These are phyloP conservation scores for Karalla daura DNA, from an alignment of 2,797 vertebrate species.

Conservation along the genomic window DNA sequence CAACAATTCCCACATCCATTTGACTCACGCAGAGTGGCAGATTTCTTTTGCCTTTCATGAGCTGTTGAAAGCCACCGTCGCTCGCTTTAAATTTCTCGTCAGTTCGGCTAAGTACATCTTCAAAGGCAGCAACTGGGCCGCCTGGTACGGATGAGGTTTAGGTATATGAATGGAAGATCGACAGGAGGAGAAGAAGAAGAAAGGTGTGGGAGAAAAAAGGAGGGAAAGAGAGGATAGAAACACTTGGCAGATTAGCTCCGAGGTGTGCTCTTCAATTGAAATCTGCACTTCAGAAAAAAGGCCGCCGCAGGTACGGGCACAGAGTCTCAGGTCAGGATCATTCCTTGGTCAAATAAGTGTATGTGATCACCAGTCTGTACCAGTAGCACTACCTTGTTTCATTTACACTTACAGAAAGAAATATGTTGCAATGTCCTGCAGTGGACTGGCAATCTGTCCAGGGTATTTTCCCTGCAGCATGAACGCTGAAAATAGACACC, in stretches of 20 bases:
- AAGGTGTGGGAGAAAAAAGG: constrained; percentile 11
- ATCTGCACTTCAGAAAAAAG: constrained; percentile 12
- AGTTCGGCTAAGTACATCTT: constrained; percentile 78
- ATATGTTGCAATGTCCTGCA: too few relatives aligned
- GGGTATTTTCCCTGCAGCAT: too few relatives aligned
- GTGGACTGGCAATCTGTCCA: too few relatives aligned
- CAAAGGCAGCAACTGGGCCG: constrained; percentile 65
- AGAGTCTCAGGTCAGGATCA: background rate
- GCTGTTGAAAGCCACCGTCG: constrained; percentile 72
- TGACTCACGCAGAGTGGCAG: constrained; percentile 65
- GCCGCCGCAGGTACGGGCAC: too few relatives aligned
- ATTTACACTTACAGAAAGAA: too few relatives aligned
- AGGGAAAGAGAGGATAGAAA: constrained; percentile 9
- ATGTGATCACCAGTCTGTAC: background rate
- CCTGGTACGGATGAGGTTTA: constrained; percentile 42
- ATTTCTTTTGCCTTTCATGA: constrained; percentile 74
- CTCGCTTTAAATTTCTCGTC: constrained; percentile 76
- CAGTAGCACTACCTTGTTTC: background rate
- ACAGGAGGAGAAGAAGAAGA: constrained; percentile 27
- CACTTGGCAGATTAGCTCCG: constrained; percentile 12
- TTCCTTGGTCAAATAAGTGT: background rate
- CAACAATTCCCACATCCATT: constrained; percentile 66
- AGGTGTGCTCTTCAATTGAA: constrained; percentile 1
- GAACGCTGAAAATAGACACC: too few relatives aligned
- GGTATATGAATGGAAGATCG: constrained; percentile 48